phyloP scores from a whole-genome alignment of 1,140 invertebrate genomes.

The Heliconius hewitsoni region DNA sequence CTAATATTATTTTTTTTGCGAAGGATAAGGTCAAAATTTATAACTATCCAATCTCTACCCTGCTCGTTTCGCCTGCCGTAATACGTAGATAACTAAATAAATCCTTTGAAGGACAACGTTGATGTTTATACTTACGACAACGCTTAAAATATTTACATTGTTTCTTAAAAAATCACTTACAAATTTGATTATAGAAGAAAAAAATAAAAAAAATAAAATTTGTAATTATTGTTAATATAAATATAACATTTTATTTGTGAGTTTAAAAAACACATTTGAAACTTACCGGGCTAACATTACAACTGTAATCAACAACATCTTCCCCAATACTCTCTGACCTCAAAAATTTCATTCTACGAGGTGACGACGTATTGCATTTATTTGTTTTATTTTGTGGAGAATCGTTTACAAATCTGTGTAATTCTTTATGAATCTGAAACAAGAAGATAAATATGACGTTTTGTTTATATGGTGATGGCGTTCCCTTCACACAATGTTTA shows the following conservation, averaged over 20 bases:
- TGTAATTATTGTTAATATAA: too few species aligned
- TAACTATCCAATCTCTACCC: too few species aligned
- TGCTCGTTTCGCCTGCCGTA: too few species aligned
- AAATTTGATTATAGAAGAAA: background rate
- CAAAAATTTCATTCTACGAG: slow-evolving; percentile 45
- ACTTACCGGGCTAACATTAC: slow-evolving; percentile 39
- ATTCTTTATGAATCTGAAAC: slow-evolving; percentile 89
- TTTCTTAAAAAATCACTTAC: too few species aligned
- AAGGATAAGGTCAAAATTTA: too few species aligned
- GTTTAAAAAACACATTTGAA: background rate
- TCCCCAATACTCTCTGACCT: slow-evolving; percentile 68
- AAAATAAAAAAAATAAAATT: background rate
- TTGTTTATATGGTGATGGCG: too few species aligned
- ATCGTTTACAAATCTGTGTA: slow-evolving; percentile 83
- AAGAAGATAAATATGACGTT: background rate
- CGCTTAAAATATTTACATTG: too few species aligned
- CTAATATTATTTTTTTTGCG: too few species aligned
- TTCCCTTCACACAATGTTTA: background rate
- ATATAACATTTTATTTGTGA: background rate
- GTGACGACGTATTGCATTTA: slow-evolving; percentile 29
- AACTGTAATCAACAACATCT: slow-evolving; percentile 42
- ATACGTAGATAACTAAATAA: too few species aligned
- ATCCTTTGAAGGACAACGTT: too few species aligned
- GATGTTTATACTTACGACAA: too few species aligned
- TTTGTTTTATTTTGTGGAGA: slow-evolving; percentile 17